Evolutionary conservation across 2,797 vertebrate species (phyloP).

Genomic region (Pseudomugil gertrudae): DNA sequence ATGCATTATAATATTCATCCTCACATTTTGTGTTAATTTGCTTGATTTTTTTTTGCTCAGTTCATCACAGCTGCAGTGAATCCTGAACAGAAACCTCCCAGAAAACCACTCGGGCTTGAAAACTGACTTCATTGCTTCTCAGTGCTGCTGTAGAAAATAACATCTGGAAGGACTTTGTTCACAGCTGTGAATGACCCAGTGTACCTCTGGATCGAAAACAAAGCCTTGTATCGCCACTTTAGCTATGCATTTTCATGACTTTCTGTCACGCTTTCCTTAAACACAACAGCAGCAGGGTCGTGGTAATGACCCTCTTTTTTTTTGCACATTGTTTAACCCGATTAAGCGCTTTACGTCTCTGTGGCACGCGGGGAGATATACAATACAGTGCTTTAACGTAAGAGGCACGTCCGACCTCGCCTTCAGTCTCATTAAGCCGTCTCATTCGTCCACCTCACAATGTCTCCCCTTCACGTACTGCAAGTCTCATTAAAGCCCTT

Average conservation of each 20-base stretch:
- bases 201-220: neutral
- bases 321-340: conserved; percentile 47
- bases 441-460: conserved; percentile 3
- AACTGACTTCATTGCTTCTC: neutral
- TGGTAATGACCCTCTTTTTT: neutral
- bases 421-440: conserved; percentile 3
- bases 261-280: neutral
- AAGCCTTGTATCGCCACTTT: neutral
- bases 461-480: conserved; percentile 5
- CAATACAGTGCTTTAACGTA: conserved; percentile 34
- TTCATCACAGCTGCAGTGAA: neutral
- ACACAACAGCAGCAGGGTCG: neutral
- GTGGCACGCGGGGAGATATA: conserved; percentile 56
- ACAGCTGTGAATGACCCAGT: neutral
- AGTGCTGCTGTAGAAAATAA: conserved; percentile 8
- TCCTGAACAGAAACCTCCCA: neutral
- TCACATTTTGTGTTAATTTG: no score
- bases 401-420: conserved; percentile 15
- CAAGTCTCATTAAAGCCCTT: conserved; percentile 43
- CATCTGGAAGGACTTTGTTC: no score
- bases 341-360: conserved; percentile 64
- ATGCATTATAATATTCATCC: no score
- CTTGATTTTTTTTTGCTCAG: no score
- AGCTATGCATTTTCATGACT: neutral
- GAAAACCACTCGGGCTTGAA: neutral